phyloP scores from a whole-genome alignment of 1,140 invertebrate genomes.

The Pseudachorutes palmiensis region DNA sequence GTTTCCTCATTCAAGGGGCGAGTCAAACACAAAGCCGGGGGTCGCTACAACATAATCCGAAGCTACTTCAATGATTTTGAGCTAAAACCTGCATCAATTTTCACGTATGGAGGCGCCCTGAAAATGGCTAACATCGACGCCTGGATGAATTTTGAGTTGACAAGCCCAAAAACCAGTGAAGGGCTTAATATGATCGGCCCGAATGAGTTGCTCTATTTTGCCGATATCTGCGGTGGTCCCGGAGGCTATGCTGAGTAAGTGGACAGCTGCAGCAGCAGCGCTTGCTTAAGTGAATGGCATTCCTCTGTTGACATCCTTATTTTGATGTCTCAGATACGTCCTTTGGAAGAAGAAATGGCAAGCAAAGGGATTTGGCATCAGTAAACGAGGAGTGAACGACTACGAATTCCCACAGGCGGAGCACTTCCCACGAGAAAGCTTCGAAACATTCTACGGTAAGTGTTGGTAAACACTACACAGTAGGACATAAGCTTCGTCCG shows the following conservation, averaged over 20 bases:
- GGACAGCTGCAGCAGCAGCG: neutral
- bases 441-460: constrained; percentile 84
- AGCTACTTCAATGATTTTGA: constrained; percentile 11
- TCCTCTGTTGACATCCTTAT: neutral
- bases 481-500: neutral
- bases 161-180: constrained; percentile 50
- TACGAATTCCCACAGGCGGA: constrained; percentile 84
- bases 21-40: neutral
- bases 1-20: neutral
- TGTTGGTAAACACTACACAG: neutral
- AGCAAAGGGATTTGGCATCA: constrained; percentile 90
- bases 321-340: constrained; percentile 79
- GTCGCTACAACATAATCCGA: neutral
- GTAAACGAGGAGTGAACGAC: constrained; percentile 74
- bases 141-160: constrained; percentile 85
- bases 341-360: constrained; percentile 77
- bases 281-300: neutral
- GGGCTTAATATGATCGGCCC: constrained; percentile 42
- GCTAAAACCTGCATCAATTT: neutral
- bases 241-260: constrained; percentile 66
- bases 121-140: constrained; percentile 98
- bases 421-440: constrained; percentile 65
- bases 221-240: constrained; percentile 95
- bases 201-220: constrained; percentile 73
- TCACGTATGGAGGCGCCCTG: constrained; percentile 69